Conservation (phyloP, 2,113 vertebrate species). For the Okapia johnstoni region DNA sequence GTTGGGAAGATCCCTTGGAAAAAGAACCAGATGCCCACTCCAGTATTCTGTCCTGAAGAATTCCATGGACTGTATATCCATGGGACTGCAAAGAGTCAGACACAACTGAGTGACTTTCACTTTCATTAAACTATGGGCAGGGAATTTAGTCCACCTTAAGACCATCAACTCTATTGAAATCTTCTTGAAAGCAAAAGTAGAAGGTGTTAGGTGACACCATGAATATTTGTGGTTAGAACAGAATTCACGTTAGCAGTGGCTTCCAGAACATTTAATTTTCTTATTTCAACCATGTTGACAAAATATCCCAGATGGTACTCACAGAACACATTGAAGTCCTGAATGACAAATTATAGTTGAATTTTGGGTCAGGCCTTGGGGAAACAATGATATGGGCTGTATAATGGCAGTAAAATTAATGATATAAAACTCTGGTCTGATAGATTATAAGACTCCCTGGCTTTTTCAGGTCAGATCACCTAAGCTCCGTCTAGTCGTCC, state of each 20-base stretch:
- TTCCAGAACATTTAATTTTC: constrained; percentile 50
- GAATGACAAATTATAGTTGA: constrained; percentile 44
- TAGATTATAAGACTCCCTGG: constrained; percentile 19
- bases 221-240: not conserved
- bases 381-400: constrained; percentile 44
- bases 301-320: constrained; percentile 42
- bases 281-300: not conserved
- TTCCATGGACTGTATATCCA: not conserved
- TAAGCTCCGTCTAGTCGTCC: constrained; percentile 59
- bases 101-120: not conserved
- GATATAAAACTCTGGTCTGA: not conserved
- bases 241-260: not conserved
- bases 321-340: constrained; percentile 23
- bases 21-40: not conserved
- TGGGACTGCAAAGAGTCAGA: not conserved
- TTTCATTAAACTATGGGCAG: not conserved
- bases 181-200: not conserved
- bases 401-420: constrained; percentile 51
- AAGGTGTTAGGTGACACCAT: not conserved
- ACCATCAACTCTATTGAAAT: not conserved
- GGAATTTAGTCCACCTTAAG: not conserved
- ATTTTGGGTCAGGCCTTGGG: constrained; percentile 21
- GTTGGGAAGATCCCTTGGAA: not conserved
- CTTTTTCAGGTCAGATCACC: constrained; percentile 32
- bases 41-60: not conserved